Evolutionary conservation across 2,888 invertebrate genomes (phyloP).

Genomic region (Leucophenga montana): DNA sequence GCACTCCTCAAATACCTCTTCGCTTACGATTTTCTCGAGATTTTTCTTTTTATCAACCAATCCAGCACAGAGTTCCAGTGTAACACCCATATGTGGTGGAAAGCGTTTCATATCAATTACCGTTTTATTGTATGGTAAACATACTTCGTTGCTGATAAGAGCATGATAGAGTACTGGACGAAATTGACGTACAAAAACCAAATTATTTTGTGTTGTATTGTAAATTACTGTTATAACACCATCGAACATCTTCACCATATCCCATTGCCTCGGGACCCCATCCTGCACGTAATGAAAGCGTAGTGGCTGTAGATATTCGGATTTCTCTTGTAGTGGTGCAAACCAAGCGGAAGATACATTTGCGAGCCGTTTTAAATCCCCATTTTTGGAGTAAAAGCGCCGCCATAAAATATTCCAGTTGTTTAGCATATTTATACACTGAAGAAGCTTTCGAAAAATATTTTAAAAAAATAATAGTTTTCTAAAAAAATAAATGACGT

Average conservation of each 20-base stretch:
- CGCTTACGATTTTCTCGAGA: constrained; percentile 83
- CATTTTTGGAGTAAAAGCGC: not conserved
- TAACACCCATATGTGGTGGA: constrained; percentile 82
- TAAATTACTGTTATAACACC: constrained; percentile 89
- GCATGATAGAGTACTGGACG: constrained; percentile 87
- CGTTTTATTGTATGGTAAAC: constrained; percentile 51
- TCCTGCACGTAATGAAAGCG: constrained; percentile 84
- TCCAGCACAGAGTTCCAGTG: constrained; percentile 94
- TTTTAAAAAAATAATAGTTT: too few species aligned
- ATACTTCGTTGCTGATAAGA: constrained; percentile 75
- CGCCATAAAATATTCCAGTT: not conserved
- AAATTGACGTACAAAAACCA: constrained; percentile 93
- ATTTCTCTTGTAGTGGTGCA: constrained; percentile 77
- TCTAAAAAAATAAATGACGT: too few species aligned
- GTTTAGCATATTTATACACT: constrained; percentile 33
- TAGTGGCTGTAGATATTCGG: constrained; percentile 82
- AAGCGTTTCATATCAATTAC: constrained; percentile 79
- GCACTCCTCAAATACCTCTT: constrained; percentile 92
- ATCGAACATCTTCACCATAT: constrained; percentile 84
- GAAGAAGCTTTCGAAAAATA: too few species aligned
- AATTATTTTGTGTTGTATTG: constrained; percentile 82
- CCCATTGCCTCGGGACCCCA: constrained; percentile 84
- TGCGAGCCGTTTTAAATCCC: constrained; percentile 50
- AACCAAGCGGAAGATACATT: constrained; percentile 67
- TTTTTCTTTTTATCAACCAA: constrained; percentile 88